A percentile compares a stretch with the other conserved stretches of the same genome.
phyloP scores from a whole-genome alignment of 2,888 invertebrate genomes.

The Nephrotoma guestfalica region DNA sequence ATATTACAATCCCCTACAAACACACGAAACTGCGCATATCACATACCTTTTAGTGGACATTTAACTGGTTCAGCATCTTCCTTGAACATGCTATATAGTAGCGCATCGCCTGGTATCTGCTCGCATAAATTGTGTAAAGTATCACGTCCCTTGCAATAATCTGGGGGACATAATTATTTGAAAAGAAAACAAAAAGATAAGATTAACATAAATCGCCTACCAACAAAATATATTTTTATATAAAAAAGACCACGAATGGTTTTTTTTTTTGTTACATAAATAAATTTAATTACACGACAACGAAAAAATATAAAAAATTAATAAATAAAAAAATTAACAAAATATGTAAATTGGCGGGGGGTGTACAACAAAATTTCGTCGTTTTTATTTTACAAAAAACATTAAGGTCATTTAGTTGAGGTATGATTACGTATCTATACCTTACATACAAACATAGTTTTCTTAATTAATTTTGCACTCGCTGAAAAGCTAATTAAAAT shows the following conservation, averaged over 20 bases:
- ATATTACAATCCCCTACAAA: neutral
- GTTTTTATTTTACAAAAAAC: neutral
- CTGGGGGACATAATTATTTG: slow-evolving; percentile 33
- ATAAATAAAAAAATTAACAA: neutral
- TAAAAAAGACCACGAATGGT: neutral
- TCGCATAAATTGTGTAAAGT: slow-evolving; percentile 69
- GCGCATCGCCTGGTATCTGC: slow-evolving; percentile 76
- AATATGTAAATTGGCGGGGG: neutral
- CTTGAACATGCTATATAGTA: slow-evolving; percentile 79
- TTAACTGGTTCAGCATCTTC: slow-evolving; percentile 76
- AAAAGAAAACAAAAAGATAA: slow-evolving; percentile 14
- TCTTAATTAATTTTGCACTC: neutral
- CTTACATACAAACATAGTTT: neutral
- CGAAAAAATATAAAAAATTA: neutral
- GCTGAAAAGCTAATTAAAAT: neutral
- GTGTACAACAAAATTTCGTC: neutral
- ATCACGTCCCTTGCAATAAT: slow-evolving; percentile 39
- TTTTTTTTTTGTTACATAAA: neutral
- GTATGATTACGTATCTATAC: neutral
- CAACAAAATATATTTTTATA: neutral
- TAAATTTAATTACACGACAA: neutral
- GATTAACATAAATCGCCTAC: slow-evolving; percentile 3
- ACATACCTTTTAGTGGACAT: slow-evolving; percentile 53
- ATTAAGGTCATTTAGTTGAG: neutral
- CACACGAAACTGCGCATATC: neutral